Evolutionary conservation across 2,888 invertebrate genomes (phyloP).

Genomic region (Deilephila elpenor): DNA sequence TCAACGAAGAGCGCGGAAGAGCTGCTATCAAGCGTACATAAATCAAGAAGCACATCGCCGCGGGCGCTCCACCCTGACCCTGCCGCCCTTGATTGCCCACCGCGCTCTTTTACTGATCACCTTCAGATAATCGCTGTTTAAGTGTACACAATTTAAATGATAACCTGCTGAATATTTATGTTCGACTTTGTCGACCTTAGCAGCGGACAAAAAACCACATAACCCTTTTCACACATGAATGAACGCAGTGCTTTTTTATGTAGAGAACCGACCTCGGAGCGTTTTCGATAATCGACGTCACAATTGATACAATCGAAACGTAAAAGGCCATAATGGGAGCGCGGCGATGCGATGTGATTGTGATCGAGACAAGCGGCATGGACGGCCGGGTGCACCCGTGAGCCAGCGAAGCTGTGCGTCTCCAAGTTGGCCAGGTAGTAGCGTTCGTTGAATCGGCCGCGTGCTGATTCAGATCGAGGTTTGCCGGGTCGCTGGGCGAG

Average conservation of each 20-base stretch:
- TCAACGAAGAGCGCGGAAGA: conserved; percentile 78
- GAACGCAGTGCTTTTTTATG: conserved; percentile 55
- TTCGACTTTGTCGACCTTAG: conserved; percentile 48
- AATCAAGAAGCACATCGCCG: conserved; percentile 75
- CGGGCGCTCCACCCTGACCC: conserved; percentile 68
- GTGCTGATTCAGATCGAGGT: conserved; percentile 78
- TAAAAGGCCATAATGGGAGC: conserved; percentile 71
- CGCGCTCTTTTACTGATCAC: conserved; percentile 62
- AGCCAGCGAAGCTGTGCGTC: conserved; percentile 50
- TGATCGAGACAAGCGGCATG: conserved; percentile 55
- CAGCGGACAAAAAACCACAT: conserved; percentile 54
- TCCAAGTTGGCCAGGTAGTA: conserved; percentile 62
- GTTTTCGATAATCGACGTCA: conserved; percentile 70
- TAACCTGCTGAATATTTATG: conserved; percentile 60
- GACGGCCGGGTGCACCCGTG: conserved; percentile 45
- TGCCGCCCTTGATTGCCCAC: conserved; percentile 67
- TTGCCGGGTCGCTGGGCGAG: conserved; percentile 66
- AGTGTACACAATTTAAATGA: conserved; percentile 54
- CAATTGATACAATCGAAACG: conserved; percentile 70
- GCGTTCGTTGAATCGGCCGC: conserved; percentile 67
- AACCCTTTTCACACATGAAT: conserved; percentile 64
- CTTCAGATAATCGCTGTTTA: conserved; percentile 62
- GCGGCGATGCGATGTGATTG: conserved; percentile 64
- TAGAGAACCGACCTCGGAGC: conserved; percentile 67
- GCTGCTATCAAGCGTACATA: conserved; percentile 75